These are phyloP conservation scores for Laspeyria flexula DNA, from an alignment of 2,888 invertebrate species.

Conservation along the genomic window DNA sequence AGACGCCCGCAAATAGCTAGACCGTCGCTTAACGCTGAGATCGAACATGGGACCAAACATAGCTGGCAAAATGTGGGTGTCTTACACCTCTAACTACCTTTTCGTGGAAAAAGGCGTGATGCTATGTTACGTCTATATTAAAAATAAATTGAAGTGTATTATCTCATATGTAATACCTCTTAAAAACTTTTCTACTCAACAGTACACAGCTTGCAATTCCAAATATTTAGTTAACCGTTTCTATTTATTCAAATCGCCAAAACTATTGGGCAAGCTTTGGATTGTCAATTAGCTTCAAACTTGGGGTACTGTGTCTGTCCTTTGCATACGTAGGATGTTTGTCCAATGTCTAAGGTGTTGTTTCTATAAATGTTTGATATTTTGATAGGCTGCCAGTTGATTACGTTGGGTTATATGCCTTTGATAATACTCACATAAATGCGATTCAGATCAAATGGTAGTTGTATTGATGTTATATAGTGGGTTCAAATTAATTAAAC, in stretches of 20 bases:
- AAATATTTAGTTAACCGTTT: conserved; percentile 56
- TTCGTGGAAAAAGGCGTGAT: too few relatives aligned
- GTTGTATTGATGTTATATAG: too few relatives aligned
- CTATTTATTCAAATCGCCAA: conserved; percentile 69
- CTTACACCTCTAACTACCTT: too few relatives aligned
- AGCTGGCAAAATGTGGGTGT: too few relatives aligned
- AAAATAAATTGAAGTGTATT: too few relatives aligned
- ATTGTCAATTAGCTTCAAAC: conserved; percentile 69
- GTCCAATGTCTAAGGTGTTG: conserved; percentile 52
- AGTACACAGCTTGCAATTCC: conserved; percentile 40
- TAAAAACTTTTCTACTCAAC: conserved; percentile 17
- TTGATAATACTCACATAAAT: neutral
- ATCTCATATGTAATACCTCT: too few relatives aligned
- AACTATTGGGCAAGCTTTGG: conserved; percentile 69
- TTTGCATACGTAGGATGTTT: conserved; percentile 48
- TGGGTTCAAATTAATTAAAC: too few relatives aligned
- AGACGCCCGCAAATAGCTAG: too few relatives aligned
- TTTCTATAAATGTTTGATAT: conserved; percentile 49
- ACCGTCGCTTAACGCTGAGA: too few relatives aligned
- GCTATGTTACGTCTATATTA: too few relatives aligned
- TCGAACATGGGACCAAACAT: too few relatives aligned
- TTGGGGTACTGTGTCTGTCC: conserved; percentile 45
- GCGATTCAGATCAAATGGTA: too few relatives aligned
- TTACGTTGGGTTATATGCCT: conserved; percentile 13
- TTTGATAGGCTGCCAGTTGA: conserved; percentile 22